phyloP scores from a whole-genome alignment of 2,113 vertebrate genomes.

The Diphyllodes magnificus region DNA sequence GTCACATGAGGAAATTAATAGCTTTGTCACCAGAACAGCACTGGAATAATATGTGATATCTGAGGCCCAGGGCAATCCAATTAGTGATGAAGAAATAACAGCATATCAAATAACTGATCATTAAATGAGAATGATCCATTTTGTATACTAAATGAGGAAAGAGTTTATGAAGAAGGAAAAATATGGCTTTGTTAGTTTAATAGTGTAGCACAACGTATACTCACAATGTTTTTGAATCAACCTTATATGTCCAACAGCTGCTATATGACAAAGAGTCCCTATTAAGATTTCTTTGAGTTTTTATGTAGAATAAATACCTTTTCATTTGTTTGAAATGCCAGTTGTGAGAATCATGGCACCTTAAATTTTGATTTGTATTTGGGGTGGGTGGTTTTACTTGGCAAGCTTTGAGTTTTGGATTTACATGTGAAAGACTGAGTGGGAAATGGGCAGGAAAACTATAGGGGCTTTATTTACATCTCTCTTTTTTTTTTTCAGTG shows the following conservation, averaged over 20 bases:
- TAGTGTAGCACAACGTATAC: neutral
- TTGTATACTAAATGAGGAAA: neutral
- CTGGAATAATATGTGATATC: neutral
- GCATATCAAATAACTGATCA: neutral
- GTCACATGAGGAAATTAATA: neutral
- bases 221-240: neutral
- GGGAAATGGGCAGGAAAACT: neutral
- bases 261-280: neutral
- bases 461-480: neutral
- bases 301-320: neutral
- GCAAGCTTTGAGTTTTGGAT: neutral
- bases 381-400: neutral
- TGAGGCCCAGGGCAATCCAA: neutral
- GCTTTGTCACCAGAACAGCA: neutral
- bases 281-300: neutral
- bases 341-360: neutral
- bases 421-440: neutral
- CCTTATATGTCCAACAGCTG: neutral
- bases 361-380: neutral
- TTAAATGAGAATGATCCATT: neutral
- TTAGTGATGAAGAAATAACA: neutral
- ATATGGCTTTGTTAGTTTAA: neutral
- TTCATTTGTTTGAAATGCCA: neutral
- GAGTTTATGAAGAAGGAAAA: neutral
- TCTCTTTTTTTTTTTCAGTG: neutral